Evolutionary conservation across 2,888 invertebrate species (phyloP).

Genomic region (Volucella inflata): DNA sequence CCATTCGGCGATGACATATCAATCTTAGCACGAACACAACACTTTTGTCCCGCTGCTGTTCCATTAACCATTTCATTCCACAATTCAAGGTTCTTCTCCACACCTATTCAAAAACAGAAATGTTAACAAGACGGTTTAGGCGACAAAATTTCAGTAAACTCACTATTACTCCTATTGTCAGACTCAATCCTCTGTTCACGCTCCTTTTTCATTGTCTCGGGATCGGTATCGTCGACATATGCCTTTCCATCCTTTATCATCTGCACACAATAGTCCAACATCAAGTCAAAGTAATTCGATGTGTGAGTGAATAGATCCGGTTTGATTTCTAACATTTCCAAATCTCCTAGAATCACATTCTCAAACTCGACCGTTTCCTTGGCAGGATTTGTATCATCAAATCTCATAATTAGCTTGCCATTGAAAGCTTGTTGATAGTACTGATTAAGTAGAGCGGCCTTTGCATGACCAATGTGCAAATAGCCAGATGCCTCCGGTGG

Average conservation of each 20-base stretch:
- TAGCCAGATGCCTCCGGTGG: conserved; percentile 99
- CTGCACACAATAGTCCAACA: conserved; percentile 94
- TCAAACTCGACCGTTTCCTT: conserved; percentile 99
- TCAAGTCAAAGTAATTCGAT: conserved; percentile 97
- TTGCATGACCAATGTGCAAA: conserved; percentile 99
- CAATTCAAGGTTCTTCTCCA: conserved; percentile 92
- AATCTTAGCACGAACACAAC: conserved; percentile 98
- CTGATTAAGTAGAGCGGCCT: conserved; percentile 98
- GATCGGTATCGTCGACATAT: conserved; percentile 98
- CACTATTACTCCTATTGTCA: conserved; percentile 92
- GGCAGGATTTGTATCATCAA: conserved; percentile 99
- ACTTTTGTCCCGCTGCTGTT: conserved; percentile 90
- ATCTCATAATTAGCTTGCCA: conserved; percentile 98
- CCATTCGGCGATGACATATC: conserved; percentile 98
- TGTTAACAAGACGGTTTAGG: background rate
- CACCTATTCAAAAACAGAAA: conserved; percentile 85
- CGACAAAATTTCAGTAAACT: conserved; percentile 80
- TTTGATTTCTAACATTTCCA: conserved; percentile 94
- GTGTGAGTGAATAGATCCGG: conserved; percentile 97
- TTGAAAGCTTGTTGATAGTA: conserved; percentile 97
- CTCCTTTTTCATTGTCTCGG: conserved; percentile 97
- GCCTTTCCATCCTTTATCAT: conserved; percentile 95
- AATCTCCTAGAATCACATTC: conserved; percentile 97
- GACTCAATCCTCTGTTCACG: conserved; percentile 95
- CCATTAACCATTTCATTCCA: conserved; percentile 99